Percentiles rank a stretch among this genome's conserved stretches.
Conservation (phyloP, 35 echinoderm and acorn worm species). For the Chiridota heheva region DNA sequence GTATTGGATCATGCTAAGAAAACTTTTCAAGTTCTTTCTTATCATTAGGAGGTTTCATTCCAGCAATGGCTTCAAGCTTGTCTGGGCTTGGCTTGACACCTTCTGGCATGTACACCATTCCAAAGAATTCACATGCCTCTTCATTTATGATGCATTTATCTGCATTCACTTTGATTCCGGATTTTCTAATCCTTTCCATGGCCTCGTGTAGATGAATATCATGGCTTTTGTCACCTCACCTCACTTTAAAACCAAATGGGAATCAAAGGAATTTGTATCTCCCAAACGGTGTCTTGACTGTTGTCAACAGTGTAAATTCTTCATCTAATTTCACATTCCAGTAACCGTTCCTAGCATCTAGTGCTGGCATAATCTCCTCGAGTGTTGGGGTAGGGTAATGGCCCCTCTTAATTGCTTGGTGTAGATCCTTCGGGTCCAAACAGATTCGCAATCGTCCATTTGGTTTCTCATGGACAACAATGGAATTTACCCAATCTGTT, state of each 20-base stretch:
- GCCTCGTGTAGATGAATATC: too few relatives aligned
- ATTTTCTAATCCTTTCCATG: too few relatives aligned
- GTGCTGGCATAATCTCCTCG: conserved; percentile 23
- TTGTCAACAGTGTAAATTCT: too few relatives aligned
- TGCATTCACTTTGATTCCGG: too few relatives aligned
- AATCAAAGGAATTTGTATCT: neutral
- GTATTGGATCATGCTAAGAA: conserved; percentile 15
- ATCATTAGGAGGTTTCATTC: too few relatives aligned
- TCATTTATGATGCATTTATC: too few relatives aligned
- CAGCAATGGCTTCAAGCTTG: too few relatives aligned
- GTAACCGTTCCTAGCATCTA: conserved; percentile 26
- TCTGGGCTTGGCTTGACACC: too few relatives aligned
- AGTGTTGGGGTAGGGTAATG: conserved; percentile 41
- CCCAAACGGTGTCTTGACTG: neutral
- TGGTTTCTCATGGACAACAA: conserved; percentile 38
- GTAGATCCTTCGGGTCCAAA: conserved; percentile 60
- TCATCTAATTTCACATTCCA: conserved; percentile 14
- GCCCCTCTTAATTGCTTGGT: conserved; percentile 42
- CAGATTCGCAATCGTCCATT: conserved; percentile 37
- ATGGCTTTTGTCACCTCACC: too few relatives aligned
- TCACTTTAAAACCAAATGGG: too few relatives aligned
- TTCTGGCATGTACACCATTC: too few relatives aligned
- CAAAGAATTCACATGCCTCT: too few relatives aligned
- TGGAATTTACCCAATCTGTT: conserved; percentile 62
- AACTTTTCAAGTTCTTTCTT: conserved; percentile 14